These are phyloP conservation scores for Zaprionus ghesquierei DNA, from an alignment of 1,140 invertebrate genomes.

Conservation along the genomic window DNA sequence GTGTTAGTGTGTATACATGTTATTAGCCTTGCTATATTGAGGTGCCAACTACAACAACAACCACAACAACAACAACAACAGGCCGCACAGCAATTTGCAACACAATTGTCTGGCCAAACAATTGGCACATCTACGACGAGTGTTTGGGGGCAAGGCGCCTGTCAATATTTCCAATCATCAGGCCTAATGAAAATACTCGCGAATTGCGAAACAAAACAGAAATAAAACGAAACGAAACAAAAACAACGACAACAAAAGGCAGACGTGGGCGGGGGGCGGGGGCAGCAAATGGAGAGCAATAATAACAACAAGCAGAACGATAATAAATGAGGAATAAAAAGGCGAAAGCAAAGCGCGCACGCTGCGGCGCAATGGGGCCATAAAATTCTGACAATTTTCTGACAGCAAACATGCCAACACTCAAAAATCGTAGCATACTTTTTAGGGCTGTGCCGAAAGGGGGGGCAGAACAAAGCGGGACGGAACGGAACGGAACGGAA, in stretches of 20 bases:
- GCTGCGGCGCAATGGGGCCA: slow-evolving; percentile 49
- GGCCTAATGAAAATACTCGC: slow-evolving; percentile 70
- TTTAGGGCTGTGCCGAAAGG: slow-evolving; percentile 25
- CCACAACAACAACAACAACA: slow-evolving; percentile 2
- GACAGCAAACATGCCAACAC: slow-evolving; percentile 80
- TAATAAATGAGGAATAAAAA: slow-evolving; percentile 8
- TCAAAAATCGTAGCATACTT: slow-evolving; percentile 67
- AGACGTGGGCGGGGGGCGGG: neutral
- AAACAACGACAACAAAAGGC: neutral
- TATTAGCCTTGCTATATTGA: neutral
- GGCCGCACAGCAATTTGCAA: slow-evolving; percentile 9
- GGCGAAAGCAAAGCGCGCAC: neutral
- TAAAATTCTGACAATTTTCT: slow-evolving; percentile 79
- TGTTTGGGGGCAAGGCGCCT: slow-evolving; percentile 57
- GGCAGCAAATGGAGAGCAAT: neutral
- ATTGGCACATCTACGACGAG: slow-evolving; percentile 45
- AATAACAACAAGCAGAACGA: slow-evolving; percentile 5
- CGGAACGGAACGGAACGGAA: neutral
- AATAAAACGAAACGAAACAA: slow-evolving; percentile 1
- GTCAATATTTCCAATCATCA: slow-evolving; percentile 80
- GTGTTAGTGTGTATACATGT: neutral
- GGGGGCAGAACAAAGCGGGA: too few relatives aligned
- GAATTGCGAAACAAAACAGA: neutral
- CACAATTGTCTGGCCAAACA: slow-evolving; percentile 64
- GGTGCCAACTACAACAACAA: slow-evolving; percentile 9